phyloP scores from a whole-genome alignment of 2,888 invertebrate species.

The Litoditis marina region DNA sequence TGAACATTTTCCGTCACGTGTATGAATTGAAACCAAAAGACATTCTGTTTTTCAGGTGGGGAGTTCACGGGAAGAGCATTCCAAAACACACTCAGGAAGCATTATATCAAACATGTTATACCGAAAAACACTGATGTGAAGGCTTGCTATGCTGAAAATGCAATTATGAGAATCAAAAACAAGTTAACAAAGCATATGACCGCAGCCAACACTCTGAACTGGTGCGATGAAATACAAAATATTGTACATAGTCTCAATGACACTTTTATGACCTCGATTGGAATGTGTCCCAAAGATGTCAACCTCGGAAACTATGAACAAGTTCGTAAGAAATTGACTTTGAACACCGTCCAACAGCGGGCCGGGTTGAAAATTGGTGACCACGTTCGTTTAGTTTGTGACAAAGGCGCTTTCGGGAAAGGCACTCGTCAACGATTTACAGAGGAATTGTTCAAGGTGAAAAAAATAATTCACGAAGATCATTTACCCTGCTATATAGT shows the following conservation, averaged over 20 bases:
- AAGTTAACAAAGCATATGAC: constrained; percentile 12
- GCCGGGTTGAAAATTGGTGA: too few relatives aligned
- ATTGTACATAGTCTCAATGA: constrained; percentile 4
- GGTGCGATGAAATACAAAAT: background rate
- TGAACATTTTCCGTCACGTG: too few relatives aligned
- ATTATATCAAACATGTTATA: constrained; percentile 1
- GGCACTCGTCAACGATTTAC: background rate
- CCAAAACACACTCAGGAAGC: background rate
- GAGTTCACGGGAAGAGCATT: constrained; percentile 12
- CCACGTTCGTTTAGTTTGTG: background rate
- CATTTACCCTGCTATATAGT: background rate
- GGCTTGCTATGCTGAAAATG: constrained; percentile 16
- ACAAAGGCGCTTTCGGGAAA: background rate
- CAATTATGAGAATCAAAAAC: constrained; percentile 15
- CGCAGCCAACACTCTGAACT: background rate
- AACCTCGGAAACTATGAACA: constrained; percentile 6
- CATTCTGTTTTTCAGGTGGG: constrained; percentile 1
- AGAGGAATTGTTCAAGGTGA: background rate
- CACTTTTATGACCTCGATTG: constrained; percentile 6
- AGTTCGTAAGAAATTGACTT: constrained; percentile 4
- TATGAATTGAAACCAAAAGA: too few relatives aligned
- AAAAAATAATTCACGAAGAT: background rate
- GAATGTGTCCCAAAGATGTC: constrained; percentile 9
- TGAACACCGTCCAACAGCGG: too few relatives aligned
- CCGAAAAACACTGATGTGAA: constrained; percentile 16